Conservation (phyloP, 1,140 invertebrate species). For the Drosophila pseudoobscura region DNA sequence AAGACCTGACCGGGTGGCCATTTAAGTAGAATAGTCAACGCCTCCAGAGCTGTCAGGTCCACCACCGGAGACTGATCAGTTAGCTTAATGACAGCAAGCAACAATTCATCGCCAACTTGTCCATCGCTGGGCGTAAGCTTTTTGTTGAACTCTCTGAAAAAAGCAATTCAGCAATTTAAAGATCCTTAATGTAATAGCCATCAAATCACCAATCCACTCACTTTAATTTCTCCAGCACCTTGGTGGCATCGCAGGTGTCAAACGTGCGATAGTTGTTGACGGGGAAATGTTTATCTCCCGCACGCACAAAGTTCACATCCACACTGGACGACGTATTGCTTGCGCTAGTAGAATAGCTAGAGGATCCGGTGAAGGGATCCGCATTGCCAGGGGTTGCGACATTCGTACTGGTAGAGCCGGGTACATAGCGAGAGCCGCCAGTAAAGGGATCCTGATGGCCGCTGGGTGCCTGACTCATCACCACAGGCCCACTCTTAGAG, state of each 20-base stretch:
- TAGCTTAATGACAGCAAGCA: slow-evolving; percentile 87
- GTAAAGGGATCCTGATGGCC: slow-evolving; percentile 92
- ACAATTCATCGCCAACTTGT: slow-evolving; percentile 84
- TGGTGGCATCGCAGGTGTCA: slow-evolving; percentile 82
- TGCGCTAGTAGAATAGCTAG: slow-evolving; percentile 84
- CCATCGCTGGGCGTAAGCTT: slow-evolving; percentile 84
- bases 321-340: slow-evolving; percentile 34
- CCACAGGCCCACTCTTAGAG: slow-evolving; percentile 72
- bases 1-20: slow-evolving; percentile 93
- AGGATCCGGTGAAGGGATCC: slow-evolving; percentile 88
- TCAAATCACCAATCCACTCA: slow-evolving; percentile 16
- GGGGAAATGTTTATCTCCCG: slow-evolving; percentile 74
- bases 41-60: slow-evolving; percentile 84
- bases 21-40: slow-evolving; percentile 88
- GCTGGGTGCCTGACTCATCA: slow-evolving; percentile 23
- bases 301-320: slow-evolving; percentile 67
- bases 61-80: slow-evolving; percentile 82
- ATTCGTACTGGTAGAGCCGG: slow-evolving; percentile 52
- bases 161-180: not conserved
- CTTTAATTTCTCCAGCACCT: slow-evolving; percentile 85
- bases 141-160: slow-evolving; percentile 89
- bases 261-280: slow-evolving; percentile 82
- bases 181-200: not conserved
- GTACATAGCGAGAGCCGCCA: slow-evolving; percentile 88
- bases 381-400: slow-evolving; percentile 74